Base-by-base conservation (phyloP, 2,888 invertebrate genomes). In the Napeogenes sylphis region DNA sequence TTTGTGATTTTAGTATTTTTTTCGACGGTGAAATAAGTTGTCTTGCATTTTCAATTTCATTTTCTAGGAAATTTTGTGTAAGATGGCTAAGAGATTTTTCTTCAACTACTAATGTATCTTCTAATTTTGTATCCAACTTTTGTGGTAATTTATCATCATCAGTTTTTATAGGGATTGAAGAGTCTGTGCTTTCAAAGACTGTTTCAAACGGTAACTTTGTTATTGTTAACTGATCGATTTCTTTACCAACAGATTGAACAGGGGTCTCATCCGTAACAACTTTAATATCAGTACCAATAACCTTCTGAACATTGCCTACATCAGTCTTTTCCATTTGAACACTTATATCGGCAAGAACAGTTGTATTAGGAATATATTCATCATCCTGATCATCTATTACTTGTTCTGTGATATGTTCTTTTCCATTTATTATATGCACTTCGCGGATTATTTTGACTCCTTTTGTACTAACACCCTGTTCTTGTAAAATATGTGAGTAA, bases 381-480 rank as follows among this genome's bases (percentile, higher is more conserved):
- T 94, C 93, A 76, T 78, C 81, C 38, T 70, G 69, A 64, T 79
- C 79, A 69, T 96, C 95, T 56, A 95, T 91, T 0, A 95, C 84
- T 83, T 95, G 94, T 82, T 96, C 95, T 42, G 71, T 70, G 0
- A 73, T 59, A 61, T 70, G 70, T 64, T 73, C 73, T 60, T 73
- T 73, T 21, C 73, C 74, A 21, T 47, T 14, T n/a, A 47, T 47
- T 47, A 47, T n/a, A 8, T 47, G 47, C 14, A 47, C 47, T 47
- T 47, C n/a, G 21, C 14, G 47, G 13, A 47, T 14, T 14, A 47
- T 42, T 33, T 57, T 47, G 6, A 47, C 70, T 6, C 80, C 80
- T 75, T 83, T 85, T 3, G 82, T 83, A 69, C 75, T 81, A 0
- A 79, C 65, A 4, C 80, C 83, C 70, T 81, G 78, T 42, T 81